Percentiles rank a stretch among this genome's conserved stretches.
Evolutionary conservation across 2,888 invertebrate genomes (phyloP).

Genomic region (Epicampocera succincta): DNA sequence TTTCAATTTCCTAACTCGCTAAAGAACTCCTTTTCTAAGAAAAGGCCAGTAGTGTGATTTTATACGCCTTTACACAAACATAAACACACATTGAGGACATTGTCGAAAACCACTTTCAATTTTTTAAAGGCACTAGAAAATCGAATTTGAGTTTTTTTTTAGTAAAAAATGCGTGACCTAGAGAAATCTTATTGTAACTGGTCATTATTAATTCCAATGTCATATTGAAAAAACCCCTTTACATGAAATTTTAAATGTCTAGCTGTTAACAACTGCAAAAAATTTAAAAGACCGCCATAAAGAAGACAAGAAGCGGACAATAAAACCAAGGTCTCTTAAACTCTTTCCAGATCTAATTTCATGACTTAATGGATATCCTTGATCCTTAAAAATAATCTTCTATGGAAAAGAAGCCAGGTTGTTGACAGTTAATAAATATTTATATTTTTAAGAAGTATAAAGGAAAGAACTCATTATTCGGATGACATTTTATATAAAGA

Average conservation of each 20-base stretch:
- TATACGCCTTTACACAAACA: not conserved
- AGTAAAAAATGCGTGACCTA: constrained; percentile 18
- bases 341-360: constrained; percentile 38
- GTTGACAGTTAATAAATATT: too few relatives aligned
- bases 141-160: constrained; percentile 43
- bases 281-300: constrained; percentile 54
- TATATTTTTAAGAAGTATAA: not conserved
- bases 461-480: constrained; percentile 17
- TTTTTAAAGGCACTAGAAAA: constrained; percentile 54
- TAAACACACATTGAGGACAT: not conserved
- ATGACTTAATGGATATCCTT: constrained; percentile 2
- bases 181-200: constrained; percentile 35
- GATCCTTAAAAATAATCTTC: too few relatives aligned
- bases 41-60: constrained; percentile 3
- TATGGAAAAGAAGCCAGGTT: too few relatives aligned
- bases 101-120: constrained; percentile 60
- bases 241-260: constrained; percentile 9
- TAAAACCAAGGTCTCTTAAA: constrained; percentile 17
- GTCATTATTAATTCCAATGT: constrained; percentile 65
- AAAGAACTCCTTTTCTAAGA: constrained; percentile 27
- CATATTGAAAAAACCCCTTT: constrained; percentile 32
- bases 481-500: too few relatives aligned
- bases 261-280: constrained; percentile 22
- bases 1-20: constrained; percentile 22
- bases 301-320: not conserved